Conservation (phyloP, 2,113 vertebrate genomes). For the Phycodurus eques region DNA sequence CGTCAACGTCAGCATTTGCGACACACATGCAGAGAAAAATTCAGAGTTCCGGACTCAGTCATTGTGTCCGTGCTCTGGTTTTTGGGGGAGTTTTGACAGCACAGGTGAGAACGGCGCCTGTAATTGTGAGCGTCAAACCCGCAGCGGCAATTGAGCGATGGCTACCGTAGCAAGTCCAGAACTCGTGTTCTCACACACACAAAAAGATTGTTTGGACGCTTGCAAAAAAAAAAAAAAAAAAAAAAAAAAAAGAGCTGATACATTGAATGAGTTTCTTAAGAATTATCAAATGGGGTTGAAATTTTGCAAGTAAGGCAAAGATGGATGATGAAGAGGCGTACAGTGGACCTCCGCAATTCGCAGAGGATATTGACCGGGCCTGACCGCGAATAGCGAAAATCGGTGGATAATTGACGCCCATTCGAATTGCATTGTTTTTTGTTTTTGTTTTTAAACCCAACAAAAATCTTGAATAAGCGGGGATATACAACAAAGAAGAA, state of each 20-base stretch:
- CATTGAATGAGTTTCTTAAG: constrained; percentile 8
- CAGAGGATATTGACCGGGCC: no score
- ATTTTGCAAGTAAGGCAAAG: constrained; percentile 62
- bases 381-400: no score
- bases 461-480: no score
- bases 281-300: constrained; percentile 15
- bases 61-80: constrained; percentile 25
- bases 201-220: constrained; percentile 77
- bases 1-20: constrained; percentile 64
- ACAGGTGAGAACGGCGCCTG: constrained; percentile 12
- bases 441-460: no score
- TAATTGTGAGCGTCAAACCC: constrained; percentile 37
- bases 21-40: constrained; percentile 74
- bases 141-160: constrained; percentile 18
- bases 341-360: not conserved
- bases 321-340: constrained; percentile 39
- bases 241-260: constrained; percentile 16
- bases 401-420: no score
- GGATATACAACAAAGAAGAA: no score
- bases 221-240: constrained; percentile 50
- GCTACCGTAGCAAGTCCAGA: constrained; percentile 11
- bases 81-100: constrained; percentile 4
- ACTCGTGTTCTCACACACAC: constrained; percentile 37
- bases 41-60: constrained; percentile 45
- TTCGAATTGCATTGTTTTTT: no score